Evolutionary conservation across 2,797 vertebrate species (phyloP), one percentile per base, ranked within the genome.

Genomic region (Vireo griseus): DNA sequence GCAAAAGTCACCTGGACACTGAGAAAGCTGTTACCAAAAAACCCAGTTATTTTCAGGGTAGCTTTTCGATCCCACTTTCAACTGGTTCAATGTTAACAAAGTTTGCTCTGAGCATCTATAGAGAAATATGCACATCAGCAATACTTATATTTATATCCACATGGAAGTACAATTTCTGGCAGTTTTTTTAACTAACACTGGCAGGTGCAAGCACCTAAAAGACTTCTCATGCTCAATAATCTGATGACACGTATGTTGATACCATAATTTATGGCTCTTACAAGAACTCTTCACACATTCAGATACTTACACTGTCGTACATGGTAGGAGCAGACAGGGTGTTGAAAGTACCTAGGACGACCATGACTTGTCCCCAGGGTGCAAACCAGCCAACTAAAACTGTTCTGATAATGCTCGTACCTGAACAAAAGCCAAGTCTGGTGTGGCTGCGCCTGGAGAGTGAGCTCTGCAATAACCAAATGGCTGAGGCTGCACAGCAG

Each of bases 211-310:
- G 78, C 81, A 83, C 51, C 47, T 13, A 44, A 52, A 85, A 74
- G 65, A 26, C 97, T 98, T 94, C 91, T 94, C 82, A 48, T 0
- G 86, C 97, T 94, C 85, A 92, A 90, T 88, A 95, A 94, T 78
- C 88, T 65, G 93, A 88, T 94, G 91, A 95, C 95, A 92, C 5
- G 1, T 92, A 72, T 24, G 79, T 68, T 88, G 91, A 75, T 94
- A 88, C 14, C 62, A 2, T 86, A 75, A 94, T 94, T 96, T 75
- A 91, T 58, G 82, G 84, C 89, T 83, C 94, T 89, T 73, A 88
- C 17, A 74, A 57, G 74, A 82, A 33, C 81, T 35, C 66, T 94
- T 94, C 87, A 84, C 89, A 78, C 62, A 55, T 90, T 80, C 66
- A 68, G 78, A 82, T 86, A 73, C 62, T 88, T 81, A 84, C 21